Evolutionary conservation across 2,113 vertebrate genomes (phyloP), one percentile per base, ranked within the genome.

Genomic region (Bostrychus sinensis): DNA sequence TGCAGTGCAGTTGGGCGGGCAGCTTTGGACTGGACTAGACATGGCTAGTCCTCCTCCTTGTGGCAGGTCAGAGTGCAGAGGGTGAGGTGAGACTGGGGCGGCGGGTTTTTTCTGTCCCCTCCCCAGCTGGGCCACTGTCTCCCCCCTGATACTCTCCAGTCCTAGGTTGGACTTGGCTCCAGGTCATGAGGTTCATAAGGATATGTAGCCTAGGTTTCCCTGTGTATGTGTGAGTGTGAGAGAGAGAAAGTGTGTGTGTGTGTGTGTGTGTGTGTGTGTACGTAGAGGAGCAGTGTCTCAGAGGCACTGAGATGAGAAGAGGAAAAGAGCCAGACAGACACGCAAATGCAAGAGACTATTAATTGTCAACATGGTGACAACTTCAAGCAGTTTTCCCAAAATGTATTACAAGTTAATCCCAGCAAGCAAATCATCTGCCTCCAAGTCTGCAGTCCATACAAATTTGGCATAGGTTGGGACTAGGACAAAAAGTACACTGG

Each of bases 171-270:
- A 41, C 42, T 38, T 60, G 57, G 70, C 81, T 85, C 42, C 59
- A 70, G 86, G 89, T 90, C 84, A 85, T 74, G 65, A 77, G 70
- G 86, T 88, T 87, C 84, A 87, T 71, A 65, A 80, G 76, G 72
- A 76, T 72, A 77, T 51, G 48, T 25, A 51, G 5, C 56, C 75
- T 75, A 68, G 56, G 60, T 69, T 83, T 80, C 77, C 72, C 65
- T 84, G 66, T 75, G 32, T 54, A 41, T 72, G 22, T 73, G 12
- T 75, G 41, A 65, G 76, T 73, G 72, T 17, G 16, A 64, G 23
- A 19, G 20, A 34, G 22, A 25, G 12, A 25, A 10, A 72, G 14
- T 62, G 42, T 66, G 51, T 70, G 54, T 75, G 56, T 54, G 56
- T 69, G 51, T 58, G 56, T 46, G 50, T 56, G 26, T 67, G 62